Evolutionary conservation across 2,797 vertebrate genomes (phyloP).

Genomic region (Rhinatrema bivittatum): DNA sequence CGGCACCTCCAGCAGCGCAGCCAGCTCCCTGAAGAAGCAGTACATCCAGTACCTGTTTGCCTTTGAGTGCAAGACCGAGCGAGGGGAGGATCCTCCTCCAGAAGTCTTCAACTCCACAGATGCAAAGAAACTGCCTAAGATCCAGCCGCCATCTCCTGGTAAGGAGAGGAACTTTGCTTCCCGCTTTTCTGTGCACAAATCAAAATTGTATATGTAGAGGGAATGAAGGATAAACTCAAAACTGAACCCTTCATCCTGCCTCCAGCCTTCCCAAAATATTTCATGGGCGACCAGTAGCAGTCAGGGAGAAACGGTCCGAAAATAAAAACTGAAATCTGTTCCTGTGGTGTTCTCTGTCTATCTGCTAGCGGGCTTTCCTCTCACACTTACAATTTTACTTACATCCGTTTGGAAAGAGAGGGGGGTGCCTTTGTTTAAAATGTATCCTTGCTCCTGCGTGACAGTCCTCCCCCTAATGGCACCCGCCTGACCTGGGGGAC

Average conservation of each 20-base stretch:
- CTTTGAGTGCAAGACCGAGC: constrained; percentile 91
- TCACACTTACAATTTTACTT: no score
- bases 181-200: background rate
- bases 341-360: no score
- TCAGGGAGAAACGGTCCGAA: background rate
- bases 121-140: constrained; percentile 86
- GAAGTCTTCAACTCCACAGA: constrained; percentile 81
- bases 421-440: no score
- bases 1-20: constrained; percentile 86
- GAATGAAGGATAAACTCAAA: background rate
- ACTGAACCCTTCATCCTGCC: background rate
- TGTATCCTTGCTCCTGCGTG: no score
- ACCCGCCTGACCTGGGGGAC: no score
- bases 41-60: constrained; percentile 95
- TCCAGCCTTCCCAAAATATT: background rate
- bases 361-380: no score
- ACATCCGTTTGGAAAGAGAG: no score
- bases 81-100: constrained; percentile 85
- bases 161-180: constrained; percentile 41
- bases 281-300: background rate
- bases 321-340: no score
- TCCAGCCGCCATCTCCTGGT: constrained; percentile 94
- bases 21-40: constrained; percentile 92
- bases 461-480: no score
- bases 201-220: no score